These are phyloP conservation scores for Clamator glandarius DNA, from an alignment of 2,797 vertebrate genomes.

Conservation along the genomic window DNA sequence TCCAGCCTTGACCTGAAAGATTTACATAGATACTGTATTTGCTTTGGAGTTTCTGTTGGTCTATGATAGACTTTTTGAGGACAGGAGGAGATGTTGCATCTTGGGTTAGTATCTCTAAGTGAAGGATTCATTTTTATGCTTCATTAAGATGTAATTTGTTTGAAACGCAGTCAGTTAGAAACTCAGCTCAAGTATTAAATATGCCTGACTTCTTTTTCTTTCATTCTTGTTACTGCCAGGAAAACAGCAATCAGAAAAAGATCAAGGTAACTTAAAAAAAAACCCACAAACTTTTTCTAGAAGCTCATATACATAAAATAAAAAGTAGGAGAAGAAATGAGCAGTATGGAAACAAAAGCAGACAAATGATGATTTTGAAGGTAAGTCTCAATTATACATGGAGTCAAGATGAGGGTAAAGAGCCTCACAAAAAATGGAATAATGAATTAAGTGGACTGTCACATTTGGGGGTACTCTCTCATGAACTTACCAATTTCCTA, in stretches of 20 bases:
- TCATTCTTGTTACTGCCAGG: not conserved
- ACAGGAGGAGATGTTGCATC: not conserved
- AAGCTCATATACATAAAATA: not conserved
- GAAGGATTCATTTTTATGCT: not conserved
- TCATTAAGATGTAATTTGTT: not conserved
- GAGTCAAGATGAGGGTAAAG: not conserved
- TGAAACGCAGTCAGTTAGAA: not conserved
- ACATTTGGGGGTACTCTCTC: not conserved
- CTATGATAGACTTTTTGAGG: not conserved
- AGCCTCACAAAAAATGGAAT: not conserved
- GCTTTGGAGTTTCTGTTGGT: not conserved
- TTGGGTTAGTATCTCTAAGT: not conserved
- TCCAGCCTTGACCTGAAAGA: not conserved
- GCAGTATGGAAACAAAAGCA: not conserved
- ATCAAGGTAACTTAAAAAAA: not conserved
- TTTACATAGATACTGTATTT: not conserved
- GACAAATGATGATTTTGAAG: not conserved
- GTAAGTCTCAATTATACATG: not conserved
- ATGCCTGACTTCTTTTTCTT: not conserved
- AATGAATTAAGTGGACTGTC: not conserved
- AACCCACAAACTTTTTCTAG: not conserved
- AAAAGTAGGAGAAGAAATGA: not conserved
- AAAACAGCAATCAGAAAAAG: not conserved
- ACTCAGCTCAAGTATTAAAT: not conserved
- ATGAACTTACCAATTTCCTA: not conserved